These are phyloP conservation scores for Lycorma delicatula DNA, from an alignment of 1,140 invertebrate species.

Conservation along the genomic window DNA sequence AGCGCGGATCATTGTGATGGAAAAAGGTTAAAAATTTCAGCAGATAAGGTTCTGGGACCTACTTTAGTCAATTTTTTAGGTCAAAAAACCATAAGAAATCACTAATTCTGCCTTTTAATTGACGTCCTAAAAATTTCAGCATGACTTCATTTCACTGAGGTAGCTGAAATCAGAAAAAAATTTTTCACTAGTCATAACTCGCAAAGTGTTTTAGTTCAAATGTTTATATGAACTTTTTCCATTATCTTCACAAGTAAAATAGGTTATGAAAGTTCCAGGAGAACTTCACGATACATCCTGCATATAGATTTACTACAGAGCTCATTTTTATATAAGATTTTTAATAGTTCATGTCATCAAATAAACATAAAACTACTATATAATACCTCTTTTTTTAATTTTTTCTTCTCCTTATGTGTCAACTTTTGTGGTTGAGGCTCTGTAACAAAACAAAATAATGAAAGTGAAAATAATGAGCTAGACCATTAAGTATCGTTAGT, in stretches of 20 bases:
- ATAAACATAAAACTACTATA: too few species aligned
- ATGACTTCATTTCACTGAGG: too few species aligned
- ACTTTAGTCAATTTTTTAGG: too few species aligned
- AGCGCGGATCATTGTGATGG: too few species aligned
- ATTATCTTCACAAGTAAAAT: not conserved
- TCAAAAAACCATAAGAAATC: too few species aligned
- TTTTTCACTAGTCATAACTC: too few species aligned
- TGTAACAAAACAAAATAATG: slow-evolving; percentile 17
- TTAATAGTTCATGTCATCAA: slow-evolving; percentile 21
- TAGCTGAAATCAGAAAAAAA: too few species aligned
- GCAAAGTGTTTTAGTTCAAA: not conserved
- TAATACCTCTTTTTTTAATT: slow-evolving; percentile 76
- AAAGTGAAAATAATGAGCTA: not conserved
- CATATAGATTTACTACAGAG: not conserved
- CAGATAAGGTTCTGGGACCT: too few species aligned
- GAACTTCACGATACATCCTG: not conserved
- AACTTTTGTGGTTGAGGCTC: slow-evolving; percentile 52
- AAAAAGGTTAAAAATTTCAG: too few species aligned
- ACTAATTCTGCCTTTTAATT: too few species aligned
- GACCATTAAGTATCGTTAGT: not conserved
- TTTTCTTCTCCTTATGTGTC: slow-evolving; percentile 92
- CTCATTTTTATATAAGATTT: not conserved
- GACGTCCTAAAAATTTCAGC: too few species aligned
- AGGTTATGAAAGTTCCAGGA: not conserved
- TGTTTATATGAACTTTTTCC: not conserved